Evolutionary conservation across 2,888 invertebrate species (phyloP).

Genomic region (Matsumyia berberina): DNA sequence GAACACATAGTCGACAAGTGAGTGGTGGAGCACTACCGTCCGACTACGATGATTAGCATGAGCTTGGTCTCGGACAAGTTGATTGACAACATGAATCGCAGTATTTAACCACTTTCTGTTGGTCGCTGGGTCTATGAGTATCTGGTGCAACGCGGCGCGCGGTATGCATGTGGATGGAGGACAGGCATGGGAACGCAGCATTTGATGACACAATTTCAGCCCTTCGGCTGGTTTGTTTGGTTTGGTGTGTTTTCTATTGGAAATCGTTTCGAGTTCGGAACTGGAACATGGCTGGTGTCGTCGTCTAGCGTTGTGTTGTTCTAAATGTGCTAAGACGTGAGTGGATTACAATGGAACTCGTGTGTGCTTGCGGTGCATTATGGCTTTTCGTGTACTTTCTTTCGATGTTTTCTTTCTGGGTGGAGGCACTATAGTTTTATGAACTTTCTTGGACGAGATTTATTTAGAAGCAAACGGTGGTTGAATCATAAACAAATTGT

Average conservation of each 20-base stretch:
- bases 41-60: constrained; percentile 63
- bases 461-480: background rate
- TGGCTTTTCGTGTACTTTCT: constrained; percentile 55
- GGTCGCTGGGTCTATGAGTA: constrained; percentile 13
- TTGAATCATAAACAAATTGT: constrained; percentile 6
- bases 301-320: constrained; percentile 35
- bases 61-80: constrained; percentile 47
- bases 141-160: constrained; percentile 49
- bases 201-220: constrained; percentile 70
- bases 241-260: constrained; percentile 62
- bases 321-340: constrained; percentile 59
- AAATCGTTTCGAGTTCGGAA: constrained; percentile 64
- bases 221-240: constrained; percentile 37
- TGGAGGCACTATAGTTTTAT: constrained; percentile 41
- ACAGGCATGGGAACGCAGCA: constrained; percentile 32
- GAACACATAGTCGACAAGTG: constrained; percentile 51
- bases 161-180: background rate
- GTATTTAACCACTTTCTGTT: constrained; percentile 42
- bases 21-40: constrained; percentile 57
- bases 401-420: constrained; percentile 29
- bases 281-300: constrained; percentile 52
- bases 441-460: constrained; percentile 38
- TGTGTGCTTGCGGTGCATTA: constrained; percentile 28
- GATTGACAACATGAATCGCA: constrained; percentile 72
- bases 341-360: constrained; percentile 34